A percentile compares a stretch with the other conserved stretches of the same genome.
These are phyloP conservation scores for Hyperoodon ampullatus DNA, from an alignment of 2,113 vertebrate genomes.

Conservation along the genomic window DNA sequence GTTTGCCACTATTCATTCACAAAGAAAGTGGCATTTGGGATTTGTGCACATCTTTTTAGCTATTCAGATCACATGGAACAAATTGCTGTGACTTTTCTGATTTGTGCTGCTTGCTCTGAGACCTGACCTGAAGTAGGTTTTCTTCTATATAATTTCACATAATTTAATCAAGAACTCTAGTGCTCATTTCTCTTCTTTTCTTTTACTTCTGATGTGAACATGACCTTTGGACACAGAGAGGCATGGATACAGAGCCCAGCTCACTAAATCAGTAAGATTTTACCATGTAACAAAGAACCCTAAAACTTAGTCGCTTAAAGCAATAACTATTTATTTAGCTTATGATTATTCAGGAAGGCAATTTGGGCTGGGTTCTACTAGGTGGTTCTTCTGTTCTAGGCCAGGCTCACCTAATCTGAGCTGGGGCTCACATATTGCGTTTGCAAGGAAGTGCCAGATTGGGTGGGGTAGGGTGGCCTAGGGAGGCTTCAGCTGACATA, in stretches of 20 bases:
- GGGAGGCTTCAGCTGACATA: not conserved
- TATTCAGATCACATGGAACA: conserved; percentile 14
- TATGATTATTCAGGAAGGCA: not conserved
- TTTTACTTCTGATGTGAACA: not conserved
- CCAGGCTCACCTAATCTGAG: not conserved
- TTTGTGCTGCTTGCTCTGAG: conserved; percentile 32
- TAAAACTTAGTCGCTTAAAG: not conserved
- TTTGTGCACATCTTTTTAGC: not conserved
- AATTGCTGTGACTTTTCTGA: not conserved
- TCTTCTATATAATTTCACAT: conserved; percentile 5
- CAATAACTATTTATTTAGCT: not conserved
- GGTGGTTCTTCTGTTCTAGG: not conserved
- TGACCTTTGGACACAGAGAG: not conserved
- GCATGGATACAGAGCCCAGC: not conserved
- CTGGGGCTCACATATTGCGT: not conserved
- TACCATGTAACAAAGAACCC: not conserved
- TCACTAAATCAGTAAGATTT: not conserved
- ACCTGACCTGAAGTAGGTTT: not conserved
- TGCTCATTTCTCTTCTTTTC: not conserved
- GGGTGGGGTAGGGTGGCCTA: not conserved
- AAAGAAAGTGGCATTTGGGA: not conserved
- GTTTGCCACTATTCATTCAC: conserved; percentile 20
- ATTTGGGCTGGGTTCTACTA: not conserved
- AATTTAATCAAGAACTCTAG: not conserved
- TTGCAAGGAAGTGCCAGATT: not conserved